phyloP scores from a whole-genome alignment of 2,888 invertebrate species.

The Drosophila meridionalis region DNA sequence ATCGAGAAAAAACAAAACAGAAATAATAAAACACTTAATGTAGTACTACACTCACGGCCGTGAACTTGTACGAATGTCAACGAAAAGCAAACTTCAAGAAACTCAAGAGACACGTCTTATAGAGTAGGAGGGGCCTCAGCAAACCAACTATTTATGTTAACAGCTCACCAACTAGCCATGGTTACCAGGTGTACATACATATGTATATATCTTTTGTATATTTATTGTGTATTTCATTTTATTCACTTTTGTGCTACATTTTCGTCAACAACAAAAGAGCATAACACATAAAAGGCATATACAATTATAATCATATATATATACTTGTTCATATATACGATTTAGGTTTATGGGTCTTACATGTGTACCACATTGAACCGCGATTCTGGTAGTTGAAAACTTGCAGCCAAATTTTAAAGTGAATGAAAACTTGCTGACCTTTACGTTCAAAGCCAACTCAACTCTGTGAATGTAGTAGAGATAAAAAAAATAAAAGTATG shows the following conservation, averaged over 20 bases:
- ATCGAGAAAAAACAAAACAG: background rate
- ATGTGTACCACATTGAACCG: conserved; percentile 64
- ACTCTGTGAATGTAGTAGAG: conserved; percentile 49
- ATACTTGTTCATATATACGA: conserved; percentile 12
- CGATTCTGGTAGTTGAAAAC: conserved; percentile 40
- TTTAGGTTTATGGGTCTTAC: conserved; percentile 52
- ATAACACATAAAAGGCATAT: conserved; percentile 5
- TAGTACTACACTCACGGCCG: conserved; percentile 44
- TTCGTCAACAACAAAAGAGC: conserved; percentile 50
- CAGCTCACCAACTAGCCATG: conserved; percentile 17
- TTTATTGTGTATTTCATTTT: conserved; percentile 28
- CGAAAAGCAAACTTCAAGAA: conserved; percentile 23
- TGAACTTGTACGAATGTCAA: conserved; percentile 61
- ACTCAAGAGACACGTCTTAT: conserved; percentile 23
- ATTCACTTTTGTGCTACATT: conserved; percentile 56
- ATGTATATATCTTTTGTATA: conserved; percentile 15
- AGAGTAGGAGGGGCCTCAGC: conserved; percentile 8
- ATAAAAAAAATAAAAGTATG: conserved; percentile 24
- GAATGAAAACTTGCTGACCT: conserved; percentile 68
- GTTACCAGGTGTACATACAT: conserved; percentile 24
- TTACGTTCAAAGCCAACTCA: conserved; percentile 56
- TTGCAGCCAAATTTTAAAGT: conserved; percentile 29
- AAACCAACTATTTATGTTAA: conserved; percentile 15
- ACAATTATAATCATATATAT: background rate
- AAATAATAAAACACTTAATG: conserved; percentile 40